Conservation (phyloP, 1,140 invertebrate species). For the Drosophila takahashii region DNA sequence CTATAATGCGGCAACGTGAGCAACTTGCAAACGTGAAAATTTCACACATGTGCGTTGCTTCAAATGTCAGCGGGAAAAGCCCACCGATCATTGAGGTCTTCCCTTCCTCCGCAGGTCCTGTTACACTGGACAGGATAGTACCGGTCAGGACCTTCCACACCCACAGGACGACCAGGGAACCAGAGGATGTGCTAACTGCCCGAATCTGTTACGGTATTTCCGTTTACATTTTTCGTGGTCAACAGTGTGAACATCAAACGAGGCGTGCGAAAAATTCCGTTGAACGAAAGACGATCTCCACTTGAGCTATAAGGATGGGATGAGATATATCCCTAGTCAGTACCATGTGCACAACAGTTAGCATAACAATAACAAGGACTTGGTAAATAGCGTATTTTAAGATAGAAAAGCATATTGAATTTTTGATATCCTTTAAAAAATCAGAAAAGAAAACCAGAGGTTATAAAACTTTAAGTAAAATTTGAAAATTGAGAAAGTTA, state of each 20-base stretch:
- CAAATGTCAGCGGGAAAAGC: slow-evolving; percentile 38
- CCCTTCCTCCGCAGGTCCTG: slow-evolving; percentile 37
- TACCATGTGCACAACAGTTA: slow-evolving; percentile 32
- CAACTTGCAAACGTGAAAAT: slow-evolving; percentile 55
- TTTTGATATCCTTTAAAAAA: not conserved
- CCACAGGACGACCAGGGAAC: slow-evolving; percentile 4
- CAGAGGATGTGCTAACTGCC: slow-evolving; percentile 46
- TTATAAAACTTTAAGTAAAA: too few relatives aligned
- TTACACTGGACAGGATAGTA: slow-evolving; percentile 50
- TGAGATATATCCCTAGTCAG: slow-evolving; percentile 22
- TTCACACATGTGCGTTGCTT: slow-evolving; percentile 67
- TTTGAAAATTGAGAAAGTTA: too few relatives aligned
- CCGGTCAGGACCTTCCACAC: slow-evolving; percentile 48
- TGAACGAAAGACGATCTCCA: slow-evolving; percentile 64
- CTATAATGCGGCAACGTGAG: slow-evolving; percentile 51
- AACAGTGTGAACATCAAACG: slow-evolving; percentile 69
- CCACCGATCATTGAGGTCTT: slow-evolving; percentile 37
- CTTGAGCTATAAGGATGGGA: slow-evolving; percentile 9
- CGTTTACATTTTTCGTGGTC: slow-evolving; percentile 50
- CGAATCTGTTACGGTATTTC: slow-evolving; percentile 73
- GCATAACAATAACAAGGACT: slow-evolving; percentile 43
- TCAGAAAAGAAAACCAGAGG: too few relatives aligned
- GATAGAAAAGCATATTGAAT: not conserved
- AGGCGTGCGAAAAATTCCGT: slow-evolving; percentile 66
- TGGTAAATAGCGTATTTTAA: not conserved